Base-by-base conservation (phyloP, 2,888 invertebrate genomes). In the Sabatieria punctata region DNA sequence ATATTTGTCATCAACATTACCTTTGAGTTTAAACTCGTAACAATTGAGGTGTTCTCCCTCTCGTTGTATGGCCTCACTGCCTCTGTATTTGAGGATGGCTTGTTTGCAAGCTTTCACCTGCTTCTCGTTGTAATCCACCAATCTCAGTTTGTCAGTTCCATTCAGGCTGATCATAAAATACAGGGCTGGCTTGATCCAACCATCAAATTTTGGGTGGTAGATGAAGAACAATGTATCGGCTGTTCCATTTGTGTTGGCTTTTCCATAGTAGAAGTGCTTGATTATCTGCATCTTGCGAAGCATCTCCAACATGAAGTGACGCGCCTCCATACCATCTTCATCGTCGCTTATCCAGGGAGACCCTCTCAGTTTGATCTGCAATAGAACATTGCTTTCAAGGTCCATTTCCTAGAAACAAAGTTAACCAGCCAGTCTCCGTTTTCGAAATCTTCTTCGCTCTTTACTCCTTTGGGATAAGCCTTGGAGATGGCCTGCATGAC, bases 11-110 rank as follows among this genome's bases (percentile, higher is more conserved):
- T n/a, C n/a, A n/a, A n/a, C n/a, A n/a, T n/a, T n/a, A 43, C 43
- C 43, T 35, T 19, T 43, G 19, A 43, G 21, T 36, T 43, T 33
- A 25, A 43, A 35, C 36, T 43, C 43, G n/a, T 35, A n/a, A 2
- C 35, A 35, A 2, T 24, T 36, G 15, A 22, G 15, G 24, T 23
- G n/a, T 6, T 43, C 43, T 2, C 4, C 2, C 36, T 35, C 43
- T 6, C 3, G 3, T 24, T 33, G 35, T 4, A 43, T 35, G 15
- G 24, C 36, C 13, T 43, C n/a, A 3, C 2, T 15, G 18, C 43
- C 43, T 2, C 43, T 3, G 24, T 4, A 19, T 2, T 2, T 4
- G 2, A 35, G n/a, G 4, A 35, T 13, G n/a, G n/a, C n/a, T n/a
- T n/a, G n/a, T n/a, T n/a, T n/a, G 3, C 18, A 15, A 8, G 6